Base-by-base conservation (phyloP, 1,140 invertebrate species). In the Macrosteles quadrilineatus region DNA sequence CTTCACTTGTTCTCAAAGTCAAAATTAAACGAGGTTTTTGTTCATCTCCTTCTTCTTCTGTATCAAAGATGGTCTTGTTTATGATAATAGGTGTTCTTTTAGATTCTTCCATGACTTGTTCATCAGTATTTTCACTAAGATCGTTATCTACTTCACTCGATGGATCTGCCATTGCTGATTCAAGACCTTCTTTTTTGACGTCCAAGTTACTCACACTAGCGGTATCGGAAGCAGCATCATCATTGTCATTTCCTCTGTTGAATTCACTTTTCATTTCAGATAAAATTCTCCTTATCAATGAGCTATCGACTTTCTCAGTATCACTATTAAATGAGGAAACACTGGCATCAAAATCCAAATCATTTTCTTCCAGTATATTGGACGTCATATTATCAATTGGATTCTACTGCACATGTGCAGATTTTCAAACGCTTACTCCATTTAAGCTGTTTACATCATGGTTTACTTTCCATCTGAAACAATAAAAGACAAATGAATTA, bases 221-320 rank as follows among this genome's bases (percentile, higher is more conserved):
- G 9, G 45, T 32, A 45, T 67, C 31, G 30, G 69, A 63, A 43
- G 63, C 31, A n/a, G 19, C 36, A 57, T 29, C 30, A 6, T 65
- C 71, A 55, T 27, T 69, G n/a, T 59, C 50, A 40, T 31, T 65
- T 21, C 67, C 67, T 67, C 71, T 55, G 57, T 75, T 77, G 67
- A 77, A 77, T 72, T 77, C 76, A 67, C 75, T 75, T 72, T 77
- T 77, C 76, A 77, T 77, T 72, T 76, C 76, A 59, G 68, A 70
- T n/a, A 77, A 67, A 50, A 77, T 77, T 53, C 73, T 75, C 53
- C 76, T 73, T 45, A 77, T 77, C 47, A 74, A 67, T 25, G 47
- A 40, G 36, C 73, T 74, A 27, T 74, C 73, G 21, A 74, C 70
- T 27, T 72, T 72, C 30, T 74, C 73, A 47, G 14, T 66, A 45